Evolutionary conservation across 2,797 vertebrate species (phyloP), one percentile per base, ranked within the genome.

Genomic region (Poecilia picta): DNA sequence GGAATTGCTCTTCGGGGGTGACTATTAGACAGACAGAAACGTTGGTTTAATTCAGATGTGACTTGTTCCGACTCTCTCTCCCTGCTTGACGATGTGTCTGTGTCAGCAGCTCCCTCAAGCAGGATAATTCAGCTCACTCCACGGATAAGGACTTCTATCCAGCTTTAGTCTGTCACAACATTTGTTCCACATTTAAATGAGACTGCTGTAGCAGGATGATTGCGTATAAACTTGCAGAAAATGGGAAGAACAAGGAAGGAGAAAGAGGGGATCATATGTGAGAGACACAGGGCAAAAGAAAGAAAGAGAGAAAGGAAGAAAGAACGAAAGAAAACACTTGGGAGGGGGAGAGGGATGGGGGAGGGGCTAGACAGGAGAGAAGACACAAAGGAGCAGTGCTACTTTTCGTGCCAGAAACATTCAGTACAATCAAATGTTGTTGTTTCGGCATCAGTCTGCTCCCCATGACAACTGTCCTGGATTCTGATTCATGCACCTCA

Each of bases 401-500:
- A 94, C 84, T 93, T 94, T 89, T 66, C 7, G 39, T 89, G 91
- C 92, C 91, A 93, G 91, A 93, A 87, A 90, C 87, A 85, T 79
- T 92, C 83, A 82, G 84, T 78, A 86, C 84, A 90, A 94, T 93
- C 92, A 91, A 91, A 85, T 91, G 89, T 93, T 93, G 91, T 91
- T 93, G 93, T 93, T 91, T 88, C 87, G 88, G 80, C 84, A 85
- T 87, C 91, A 89, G 78, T 79, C 83, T 82, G 83, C 82, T 91
- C 91, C 94, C 92, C 92, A 92, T 81, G 92, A 94, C 93, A 93
- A 92, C 93, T 95, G 93, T 87, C 93, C 94, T 92, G 91, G 91
- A 92, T 94, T 93, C 86, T 72, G 81, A 90, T 89, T 84, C 77
- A 49, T 72, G 86, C 80, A 80, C 82, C 83, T 85, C 85, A 83